These are phyloP conservation scores for Mechanitis mazaeus DNA, from an alignment of 2,888 invertebrate genomes.

Conservation along the genomic window DNA sequence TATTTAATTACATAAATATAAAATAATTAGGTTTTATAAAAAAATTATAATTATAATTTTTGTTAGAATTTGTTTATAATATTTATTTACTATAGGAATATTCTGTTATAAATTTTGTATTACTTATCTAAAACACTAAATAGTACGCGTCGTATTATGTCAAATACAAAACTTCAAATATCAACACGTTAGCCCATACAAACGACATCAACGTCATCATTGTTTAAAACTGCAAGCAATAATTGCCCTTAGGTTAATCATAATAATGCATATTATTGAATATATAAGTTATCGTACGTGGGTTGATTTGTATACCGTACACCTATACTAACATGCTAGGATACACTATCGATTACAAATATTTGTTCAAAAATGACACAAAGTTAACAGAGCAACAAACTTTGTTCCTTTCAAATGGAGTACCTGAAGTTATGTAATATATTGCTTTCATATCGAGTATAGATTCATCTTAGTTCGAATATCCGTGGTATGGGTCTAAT, in stretches of 20 bases:
- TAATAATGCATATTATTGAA: not conserved
- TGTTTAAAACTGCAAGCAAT: not conserved
- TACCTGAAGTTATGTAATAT: too few species aligned
- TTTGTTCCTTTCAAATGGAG: conserved; percentile 28
- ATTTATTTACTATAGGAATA: too few species aligned
- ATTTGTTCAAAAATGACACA: conserved; percentile 41
- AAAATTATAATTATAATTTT: too few species aligned
- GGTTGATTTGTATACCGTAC: not conserved
- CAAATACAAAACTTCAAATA: not conserved
- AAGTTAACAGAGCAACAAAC: conserved; percentile 49
- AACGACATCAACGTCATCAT: conserved; percentile 51
- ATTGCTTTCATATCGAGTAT: too few species aligned
- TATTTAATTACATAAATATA: too few species aligned
- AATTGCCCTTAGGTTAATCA: not conserved
- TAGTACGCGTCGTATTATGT: too few species aligned
- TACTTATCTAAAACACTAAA: too few species aligned
- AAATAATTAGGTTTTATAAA: too few species aligned
- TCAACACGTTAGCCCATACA: conserved; percentile 30
- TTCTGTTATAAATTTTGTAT: too few species aligned
- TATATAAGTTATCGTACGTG: not conserved
- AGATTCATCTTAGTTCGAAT: too few species aligned
- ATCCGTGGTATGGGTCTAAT: too few species aligned
- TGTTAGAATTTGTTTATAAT: too few species aligned
- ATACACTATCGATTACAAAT: conserved; percentile 45
- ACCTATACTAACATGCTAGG: not conserved